These are phyloP conservation scores for Tholera decimalis DNA, from an alignment of 2,888 invertebrate genomes.

Conservation along the genomic window DNA sequence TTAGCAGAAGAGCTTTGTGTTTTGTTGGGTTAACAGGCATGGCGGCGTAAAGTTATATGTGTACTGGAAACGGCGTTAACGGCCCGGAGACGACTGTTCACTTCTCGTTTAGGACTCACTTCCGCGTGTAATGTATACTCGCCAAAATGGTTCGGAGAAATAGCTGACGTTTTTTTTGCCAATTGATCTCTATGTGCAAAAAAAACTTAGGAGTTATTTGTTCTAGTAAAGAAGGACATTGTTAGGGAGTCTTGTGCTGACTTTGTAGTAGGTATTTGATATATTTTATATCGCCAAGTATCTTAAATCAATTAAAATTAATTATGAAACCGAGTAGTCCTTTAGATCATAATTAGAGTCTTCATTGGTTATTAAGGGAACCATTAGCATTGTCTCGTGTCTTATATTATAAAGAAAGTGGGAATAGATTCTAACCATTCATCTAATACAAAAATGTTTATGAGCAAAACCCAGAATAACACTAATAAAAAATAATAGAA, in stretches of 20 bases:
- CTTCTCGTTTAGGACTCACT: constrained; percentile 56
- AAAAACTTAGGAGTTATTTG: background rate
- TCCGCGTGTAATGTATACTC: constrained; percentile 58
- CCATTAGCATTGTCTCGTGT: too few relatives aligned
- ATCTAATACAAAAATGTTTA: too few relatives aligned
- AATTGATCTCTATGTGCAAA: too few relatives aligned
- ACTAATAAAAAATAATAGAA: background rate
- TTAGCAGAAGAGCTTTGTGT: constrained; percentile 61
- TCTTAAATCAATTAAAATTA: too few relatives aligned
- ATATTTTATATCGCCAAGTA: too few relatives aligned
- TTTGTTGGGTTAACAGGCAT: constrained; percentile 53
- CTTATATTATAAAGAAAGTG: too few relatives aligned
- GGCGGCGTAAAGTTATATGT: constrained; percentile 60
- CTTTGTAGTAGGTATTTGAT: too few relatives aligned
- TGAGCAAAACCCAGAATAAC: background rate
- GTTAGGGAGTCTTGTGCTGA: too few relatives aligned
- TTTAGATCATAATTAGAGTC: too few relatives aligned
- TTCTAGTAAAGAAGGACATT: background rate
- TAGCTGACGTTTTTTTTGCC: constrained; percentile 6
- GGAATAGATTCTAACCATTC: too few relatives aligned
- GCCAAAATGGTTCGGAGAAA: constrained; percentile 32
- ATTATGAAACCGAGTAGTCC: too few relatives aligned
- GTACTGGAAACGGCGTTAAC: constrained; percentile 65
- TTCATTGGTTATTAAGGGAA: too few relatives aligned
- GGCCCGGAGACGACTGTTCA: constrained; percentile 56